A percentile compares a stretch with the other conserved stretches of the same genome.
These are phyloP conservation scores for Melanerpes formicivorus DNA, from an alignment of 2,113 vertebrate genomes.

Conservation along the genomic window DNA sequence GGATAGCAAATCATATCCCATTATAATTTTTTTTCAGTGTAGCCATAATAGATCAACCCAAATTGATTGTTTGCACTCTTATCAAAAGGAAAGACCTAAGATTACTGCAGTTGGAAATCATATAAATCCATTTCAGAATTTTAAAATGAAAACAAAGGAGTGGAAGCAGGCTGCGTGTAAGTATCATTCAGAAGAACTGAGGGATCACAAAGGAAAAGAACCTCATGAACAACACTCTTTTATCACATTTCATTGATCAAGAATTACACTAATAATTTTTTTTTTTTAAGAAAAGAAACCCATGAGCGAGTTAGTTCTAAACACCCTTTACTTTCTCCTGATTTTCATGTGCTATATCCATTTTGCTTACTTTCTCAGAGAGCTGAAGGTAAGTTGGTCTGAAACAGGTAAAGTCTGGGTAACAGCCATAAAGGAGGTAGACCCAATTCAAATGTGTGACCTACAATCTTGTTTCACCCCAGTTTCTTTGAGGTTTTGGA, in stretches of 20 bases:
- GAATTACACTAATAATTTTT: not conserved
- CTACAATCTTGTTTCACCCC: conserved; percentile 18
- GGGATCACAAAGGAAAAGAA: not conserved
- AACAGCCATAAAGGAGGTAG: not conserved
- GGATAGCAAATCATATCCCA: not conserved
- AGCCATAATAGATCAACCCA: not conserved
- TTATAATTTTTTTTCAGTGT: not conserved
- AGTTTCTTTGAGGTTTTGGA: conserved; percentile 38
- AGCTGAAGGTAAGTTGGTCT: not conserved
- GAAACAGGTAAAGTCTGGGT: not conserved
- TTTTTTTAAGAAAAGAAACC: not conserved
- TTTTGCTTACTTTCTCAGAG: not conserved
- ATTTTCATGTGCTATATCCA: not conserved
- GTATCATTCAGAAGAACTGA: not conserved
- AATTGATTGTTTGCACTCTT: not conserved
- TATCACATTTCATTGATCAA: not conserved
- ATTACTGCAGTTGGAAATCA: not conserved
- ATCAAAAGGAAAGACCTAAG: not conserved
- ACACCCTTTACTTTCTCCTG: not conserved
- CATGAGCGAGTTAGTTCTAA: not conserved
- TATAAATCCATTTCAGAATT: not conserved
- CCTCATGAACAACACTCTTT: not conserved
- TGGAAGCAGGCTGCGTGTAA: not conserved
- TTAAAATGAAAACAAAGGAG: not conserved
- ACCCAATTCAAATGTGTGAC: not conserved